Evolutionary conservation across 2,113 vertebrate genomes (phyloP).

Genomic region (Sinocyclocheilus grahami): DNA sequence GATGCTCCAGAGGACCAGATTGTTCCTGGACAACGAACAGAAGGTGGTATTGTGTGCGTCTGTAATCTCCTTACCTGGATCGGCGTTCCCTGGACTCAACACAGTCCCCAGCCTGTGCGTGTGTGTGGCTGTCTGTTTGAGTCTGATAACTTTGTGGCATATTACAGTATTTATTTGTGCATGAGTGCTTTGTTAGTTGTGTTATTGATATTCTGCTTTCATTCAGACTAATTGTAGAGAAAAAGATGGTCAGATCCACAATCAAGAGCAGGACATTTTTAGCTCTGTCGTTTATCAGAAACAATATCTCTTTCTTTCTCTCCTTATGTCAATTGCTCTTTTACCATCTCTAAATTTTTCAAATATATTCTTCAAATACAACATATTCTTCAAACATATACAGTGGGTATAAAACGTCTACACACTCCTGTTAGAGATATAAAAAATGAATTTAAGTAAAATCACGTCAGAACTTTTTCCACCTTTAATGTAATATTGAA

Average conservation of each 20-base stretch:
- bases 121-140: slow-evolving; percentile 53
- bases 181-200: slow-evolving; percentile 15
- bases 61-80: slow-evolving; percentile 84
- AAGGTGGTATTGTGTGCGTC: slow-evolving; percentile 77
- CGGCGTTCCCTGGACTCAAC: slow-evolving; percentile 72
- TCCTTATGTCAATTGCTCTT: neutral
- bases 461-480: neutral
- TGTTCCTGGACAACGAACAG: slow-evolving; percentile 78
- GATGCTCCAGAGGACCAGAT: slow-evolving; percentile 71
- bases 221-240: slow-evolving; percentile 37
- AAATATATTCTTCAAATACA: no score
- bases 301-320: slow-evolving; percentile 47
- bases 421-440: neutral
- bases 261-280: slow-evolving; percentile 8
- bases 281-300: slow-evolving; percentile 73
- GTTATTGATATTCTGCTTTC: slow-evolving; percentile 53
- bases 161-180: slow-evolving; percentile 55
- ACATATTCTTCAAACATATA: no score
- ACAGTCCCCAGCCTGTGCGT: slow-evolving; percentile 69
- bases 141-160: slow-evolving; percentile 49
- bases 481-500: neutral
- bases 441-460: neutral
- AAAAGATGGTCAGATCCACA: slow-evolving; percentile 20
- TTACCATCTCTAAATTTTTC: neutral
- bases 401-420: no score